Percentiles rank a stretch among this genome's conserved stretches.
Evolutionary conservation across 2,888 invertebrate species (phyloP).

Genomic region (Diploptera punctata): DNA sequence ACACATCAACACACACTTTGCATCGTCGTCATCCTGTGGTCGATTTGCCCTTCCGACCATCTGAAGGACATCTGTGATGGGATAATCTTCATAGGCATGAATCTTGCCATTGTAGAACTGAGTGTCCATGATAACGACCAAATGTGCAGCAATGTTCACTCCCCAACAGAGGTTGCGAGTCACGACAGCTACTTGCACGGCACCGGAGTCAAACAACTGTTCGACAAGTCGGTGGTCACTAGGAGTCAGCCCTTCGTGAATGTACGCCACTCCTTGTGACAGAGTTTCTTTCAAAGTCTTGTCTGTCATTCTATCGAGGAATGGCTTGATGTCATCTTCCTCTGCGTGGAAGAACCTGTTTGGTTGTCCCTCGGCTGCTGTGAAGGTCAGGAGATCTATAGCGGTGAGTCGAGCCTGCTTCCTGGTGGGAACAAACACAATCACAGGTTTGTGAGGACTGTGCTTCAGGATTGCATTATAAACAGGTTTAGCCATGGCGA

Average conservation of each 20-base stretch:
- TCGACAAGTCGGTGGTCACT: conserved; percentile 91
- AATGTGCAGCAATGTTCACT: conserved; percentile 86
- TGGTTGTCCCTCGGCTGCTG: conserved; percentile 87
- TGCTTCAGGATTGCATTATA: conserved; percentile 90
- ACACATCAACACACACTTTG: conserved; percentile 95
- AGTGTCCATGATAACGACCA: conserved; percentile 97
- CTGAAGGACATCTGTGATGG: conserved; percentile 95
- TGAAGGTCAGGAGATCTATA: conserved; percentile 92
- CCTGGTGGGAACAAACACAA: conserved; percentile 90
- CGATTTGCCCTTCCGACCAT: conserved; percentile 98
- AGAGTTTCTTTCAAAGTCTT: conserved; percentile 92
- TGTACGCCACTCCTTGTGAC: conserved; percentile 94
- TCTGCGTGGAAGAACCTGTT: conserved; percentile 90
- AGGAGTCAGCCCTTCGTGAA: conserved; percentile 91
- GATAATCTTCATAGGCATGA: conserved; percentile 93
- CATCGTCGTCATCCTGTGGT: conserved; percentile 89
- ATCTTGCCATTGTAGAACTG: conserved; percentile 87
- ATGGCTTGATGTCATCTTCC: conserved; percentile 86
- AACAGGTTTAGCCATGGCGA: conserved; percentile 97
- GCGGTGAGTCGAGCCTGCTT: conserved; percentile 94
- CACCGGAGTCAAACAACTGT: conserved; percentile 91
- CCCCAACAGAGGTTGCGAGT: conserved; percentile 94
- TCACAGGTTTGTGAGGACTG: conserved; percentile 83
- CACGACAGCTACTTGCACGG: conserved; percentile 91
- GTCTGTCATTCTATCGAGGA: conserved; percentile 86